Evolutionary conservation across 2,113 vertebrate genomes (phyloP).

Genomic region (Chrysemys picta): DNA sequence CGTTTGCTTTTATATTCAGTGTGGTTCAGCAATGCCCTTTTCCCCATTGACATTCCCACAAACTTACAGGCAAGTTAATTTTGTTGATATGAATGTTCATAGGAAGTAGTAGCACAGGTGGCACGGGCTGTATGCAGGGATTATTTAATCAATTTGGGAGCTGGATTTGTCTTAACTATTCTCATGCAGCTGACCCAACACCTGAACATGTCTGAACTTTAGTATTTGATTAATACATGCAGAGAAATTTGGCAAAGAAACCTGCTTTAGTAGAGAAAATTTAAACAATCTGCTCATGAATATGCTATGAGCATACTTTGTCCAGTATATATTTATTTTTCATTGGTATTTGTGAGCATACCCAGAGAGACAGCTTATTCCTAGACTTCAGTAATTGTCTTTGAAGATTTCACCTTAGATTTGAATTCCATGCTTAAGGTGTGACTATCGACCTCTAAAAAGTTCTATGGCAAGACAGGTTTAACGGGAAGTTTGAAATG

Average conservation of each 20-base stretch:
- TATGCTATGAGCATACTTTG: neutral
- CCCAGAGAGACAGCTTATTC: neutral
- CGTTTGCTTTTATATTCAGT: neutral
- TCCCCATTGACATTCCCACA: neutral
- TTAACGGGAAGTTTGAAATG: neutral
- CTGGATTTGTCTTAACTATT: too few species aligned
- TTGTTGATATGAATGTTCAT: too few species aligned
- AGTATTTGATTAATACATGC: neutral
- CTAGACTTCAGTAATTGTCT: neutral
- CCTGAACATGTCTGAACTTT: neutral
- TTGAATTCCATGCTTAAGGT: neutral
- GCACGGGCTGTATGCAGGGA: too few species aligned
- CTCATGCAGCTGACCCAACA: neutral
- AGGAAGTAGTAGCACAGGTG: too few species aligned
- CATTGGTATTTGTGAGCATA: neutral
- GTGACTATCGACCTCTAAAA: neutral
- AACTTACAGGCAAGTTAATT: neutral
- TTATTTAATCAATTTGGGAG: too few species aligned
- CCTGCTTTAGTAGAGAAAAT: neutral
- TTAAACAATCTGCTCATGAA: neutral
- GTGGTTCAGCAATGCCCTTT: neutral
- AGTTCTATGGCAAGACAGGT: neutral
- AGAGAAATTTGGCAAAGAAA: neutral
- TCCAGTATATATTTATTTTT: neutral
- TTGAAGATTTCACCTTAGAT: neutral